These are phyloP conservation scores for Lepeophtheirus nordmannii DNA, from an alignment of 2,888 invertebrate species.

Conservation along the genomic window DNA sequence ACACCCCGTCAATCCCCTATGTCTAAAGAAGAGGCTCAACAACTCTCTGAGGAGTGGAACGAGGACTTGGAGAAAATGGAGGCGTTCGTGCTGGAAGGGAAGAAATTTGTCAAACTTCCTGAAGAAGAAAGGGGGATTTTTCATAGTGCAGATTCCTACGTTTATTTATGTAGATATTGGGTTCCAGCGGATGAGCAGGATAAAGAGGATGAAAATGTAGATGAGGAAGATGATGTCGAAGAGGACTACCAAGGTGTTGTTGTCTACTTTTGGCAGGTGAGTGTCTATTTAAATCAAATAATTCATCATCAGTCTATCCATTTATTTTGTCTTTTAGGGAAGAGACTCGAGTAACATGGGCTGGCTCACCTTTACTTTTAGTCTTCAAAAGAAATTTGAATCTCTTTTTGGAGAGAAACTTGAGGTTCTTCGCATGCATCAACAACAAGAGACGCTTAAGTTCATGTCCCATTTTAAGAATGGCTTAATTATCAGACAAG, in stretches of 20 bases:
- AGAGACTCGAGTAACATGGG: constrained; percentile 93
- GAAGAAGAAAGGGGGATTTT: constrained; percentile 77
- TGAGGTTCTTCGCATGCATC: constrained; percentile 83
- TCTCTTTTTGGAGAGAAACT: constrained; percentile 69
- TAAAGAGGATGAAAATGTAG: constrained; percentile 42
- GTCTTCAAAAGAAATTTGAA: constrained; percentile 75
- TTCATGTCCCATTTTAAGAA: constrained; percentile 85
- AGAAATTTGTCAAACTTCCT: constrained; percentile 90
- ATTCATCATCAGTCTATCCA: not conserved
- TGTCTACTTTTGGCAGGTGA: constrained; percentile 99
- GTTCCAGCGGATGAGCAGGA: constrained; percentile 49
- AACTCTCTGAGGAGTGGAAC: constrained; percentile 89
- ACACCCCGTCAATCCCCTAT: constrained; percentile 83
- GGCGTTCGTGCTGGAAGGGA: constrained; percentile 85
- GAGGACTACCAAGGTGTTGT: constrained; percentile 74
- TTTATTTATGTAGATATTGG: constrained; percentile 53
- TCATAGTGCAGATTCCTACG: constrained; percentile 33
- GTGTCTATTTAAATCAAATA: constrained; percentile 32
- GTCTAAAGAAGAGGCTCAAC: constrained; percentile 63
- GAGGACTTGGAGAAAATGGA: constrained; percentile 97
- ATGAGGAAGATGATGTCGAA: constrained; percentile 33
- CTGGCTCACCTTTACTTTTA: constrained; percentile 97
- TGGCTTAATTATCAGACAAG: constrained; percentile 20
- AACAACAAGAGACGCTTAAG: constrained; percentile 95
- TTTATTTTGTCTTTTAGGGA: constrained; percentile 30